Conservation (phyloP, 1,140 invertebrate genomes). For the Vollenhovia emeryi region DNA sequence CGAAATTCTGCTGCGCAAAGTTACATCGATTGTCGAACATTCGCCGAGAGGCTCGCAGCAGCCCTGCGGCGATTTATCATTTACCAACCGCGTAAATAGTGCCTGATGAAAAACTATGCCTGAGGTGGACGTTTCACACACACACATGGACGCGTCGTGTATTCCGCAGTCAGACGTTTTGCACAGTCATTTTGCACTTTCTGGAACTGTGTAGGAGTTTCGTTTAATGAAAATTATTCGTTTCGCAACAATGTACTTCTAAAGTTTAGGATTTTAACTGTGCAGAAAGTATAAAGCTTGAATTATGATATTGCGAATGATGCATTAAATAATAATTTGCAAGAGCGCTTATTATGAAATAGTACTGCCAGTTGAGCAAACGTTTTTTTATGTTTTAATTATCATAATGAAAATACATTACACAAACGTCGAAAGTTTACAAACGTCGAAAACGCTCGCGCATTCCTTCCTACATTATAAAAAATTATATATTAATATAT, state of each 20-base stretch:
- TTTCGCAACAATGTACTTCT: conserved; percentile 17
- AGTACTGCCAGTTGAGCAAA: background rate
- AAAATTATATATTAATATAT: conserved; percentile 15
- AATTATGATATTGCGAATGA: background rate
- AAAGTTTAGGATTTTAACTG: conserved; percentile 10
- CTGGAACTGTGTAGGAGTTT: background rate
- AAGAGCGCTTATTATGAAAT: background rate
- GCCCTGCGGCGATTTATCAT: conserved; percentile 39
- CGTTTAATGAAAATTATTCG: conserved; percentile 48
- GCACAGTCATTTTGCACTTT: background rate
- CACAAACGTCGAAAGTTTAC: background rate
- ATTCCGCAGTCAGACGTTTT: background rate
- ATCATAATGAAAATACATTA: background rate
- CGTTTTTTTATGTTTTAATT: background rate
- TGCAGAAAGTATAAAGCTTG: background rate
- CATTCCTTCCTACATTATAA: background rate
- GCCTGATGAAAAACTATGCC: conserved; percentile 20
- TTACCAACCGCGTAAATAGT: conserved; percentile 16
- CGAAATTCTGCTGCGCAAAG: conserved; percentile 42
- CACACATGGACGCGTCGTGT: background rate
- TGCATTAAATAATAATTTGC: background rate
- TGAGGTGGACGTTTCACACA: background rate
- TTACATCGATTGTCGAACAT: conserved; percentile 43
- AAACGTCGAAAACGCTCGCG: background rate
- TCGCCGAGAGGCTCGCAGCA: background rate